Base-by-base conservation (phyloP, 2,888 invertebrate species). In the Drosophila tanythrix region DNA sequence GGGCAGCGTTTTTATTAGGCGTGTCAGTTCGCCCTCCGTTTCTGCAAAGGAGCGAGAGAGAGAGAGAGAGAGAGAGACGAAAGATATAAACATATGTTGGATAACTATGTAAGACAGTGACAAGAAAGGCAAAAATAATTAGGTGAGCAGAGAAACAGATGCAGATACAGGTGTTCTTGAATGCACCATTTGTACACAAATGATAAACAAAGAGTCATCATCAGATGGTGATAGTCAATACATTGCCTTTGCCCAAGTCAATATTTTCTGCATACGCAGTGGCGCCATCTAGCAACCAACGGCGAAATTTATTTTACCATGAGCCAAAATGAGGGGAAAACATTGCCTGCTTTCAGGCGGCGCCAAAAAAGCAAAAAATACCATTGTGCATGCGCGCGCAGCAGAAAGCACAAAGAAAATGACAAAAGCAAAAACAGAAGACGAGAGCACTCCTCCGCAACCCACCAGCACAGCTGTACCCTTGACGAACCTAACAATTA, bases 21-120 rank as follows among this genome's bases (percentile, higher is more conserved):
- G 91, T 71, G 94, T 94, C 68, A 94, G 92, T 80, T 93, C 93
- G 15, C 93, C 93, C 76, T 93, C 93, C 36, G 92, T 90, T 92
- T 93, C 93, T 93, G 88, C 1, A 91, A 91, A 46, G 13, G 18
- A 43, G 5, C 43, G 21, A 21, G 13, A 43, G 11, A 40, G 40
- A n/a, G 38, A 38, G 40, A n/a, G 38, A 38, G 4, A 91, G 46
- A 8, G 25, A 40, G 3, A 43, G 21, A 40, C 40, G 6, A 2
- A 18, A 11, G 0, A 29, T n/a, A 21, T 25, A 38, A 25, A 61
- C 13, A 52, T 51, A 51, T 51, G 29, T n/a, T n/a, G 6, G 2
- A 29, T 51, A 29, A 11, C 11, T 3, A n/a, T 51, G 18, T 6
- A 29, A 27, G 18, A 50, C 18, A 29, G 29, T 29, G 29, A n/a